Base-by-base conservation (phyloP, 1,140 invertebrate genomes). In the Drosophila ironensis region DNA sequence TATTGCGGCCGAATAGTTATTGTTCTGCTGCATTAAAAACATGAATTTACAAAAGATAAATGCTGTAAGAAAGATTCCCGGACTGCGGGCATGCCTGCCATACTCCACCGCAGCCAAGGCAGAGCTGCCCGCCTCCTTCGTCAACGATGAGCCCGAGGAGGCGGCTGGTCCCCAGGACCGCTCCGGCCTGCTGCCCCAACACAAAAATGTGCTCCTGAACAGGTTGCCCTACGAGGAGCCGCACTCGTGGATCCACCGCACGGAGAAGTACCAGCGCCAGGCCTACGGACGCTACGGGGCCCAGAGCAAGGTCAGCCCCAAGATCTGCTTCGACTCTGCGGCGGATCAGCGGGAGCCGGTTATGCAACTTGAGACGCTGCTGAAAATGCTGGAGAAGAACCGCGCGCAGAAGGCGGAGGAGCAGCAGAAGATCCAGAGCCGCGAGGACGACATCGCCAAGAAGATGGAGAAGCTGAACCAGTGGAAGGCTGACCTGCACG, bases 401-500 rank as follows among this genome's bases (percentile, higher is more conserved):
- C 59, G 53, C 4, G 11, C 40, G 0, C 28, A 64, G 6, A 67
- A 78, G 19, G 27, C 80, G 30, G 87, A 90, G 69, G 88, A 91
- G 87, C 25, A 87, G 60, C 71, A 86, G 75, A 88, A 90, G 86
- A 91, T 92, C 53, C 66, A 87, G 38, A 78, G 84, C 11, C 92
- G 94, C 45, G 94, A 96, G 56, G 77, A 91, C 9, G 90, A 92
- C 20, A 91, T 96, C 42, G 87, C 89, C 0, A 90, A 91, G 14
- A 95, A 94, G 68, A 86, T 94, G 76, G 86, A 86, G 2, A 95
- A 95, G 71, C 76, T 95, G 28, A 91, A 92, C 0, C 88, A 92
- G 56, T 95, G 94, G 94, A 93, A 92, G 69, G 88, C 90, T 19
- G 93, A 95, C 1, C 81, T 96, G 2, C 86, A 92, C 35, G 89